phyloP scores from a whole-genome alignment of 92 coral and sea anemone species.

The Meandrina meandrites region DNA sequence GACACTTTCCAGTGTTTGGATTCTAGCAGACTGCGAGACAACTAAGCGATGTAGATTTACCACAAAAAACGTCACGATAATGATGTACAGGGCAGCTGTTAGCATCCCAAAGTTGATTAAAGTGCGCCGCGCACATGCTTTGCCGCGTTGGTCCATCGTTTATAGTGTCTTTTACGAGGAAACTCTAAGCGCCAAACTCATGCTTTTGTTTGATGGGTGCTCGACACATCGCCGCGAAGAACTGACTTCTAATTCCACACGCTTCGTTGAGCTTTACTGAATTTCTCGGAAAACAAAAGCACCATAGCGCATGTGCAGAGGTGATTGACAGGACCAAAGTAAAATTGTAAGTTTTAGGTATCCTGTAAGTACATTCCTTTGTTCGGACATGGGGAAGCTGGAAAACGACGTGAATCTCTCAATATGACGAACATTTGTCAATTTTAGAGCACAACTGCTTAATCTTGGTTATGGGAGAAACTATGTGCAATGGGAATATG shows the following conservation, averaged over 20 bases:
- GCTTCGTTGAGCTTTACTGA: slow-evolving; percentile 33
- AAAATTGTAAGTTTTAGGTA: neutral
- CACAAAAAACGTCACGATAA: slow-evolving; percentile 49
- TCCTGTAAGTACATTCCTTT: neutral
- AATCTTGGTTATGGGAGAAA: neutral
- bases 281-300: slow-evolving; percentile 45
- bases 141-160: slow-evolving; percentile 25
- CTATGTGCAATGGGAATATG: neutral
- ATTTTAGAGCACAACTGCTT: neutral
- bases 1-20: slow-evolving; percentile 68
- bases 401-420: neutral
- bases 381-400: neutral
- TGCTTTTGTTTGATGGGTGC: neutral
- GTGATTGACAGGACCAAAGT: slow-evolving; percentile 27
- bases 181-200: slow-evolving; percentile 25
- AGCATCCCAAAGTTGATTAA: slow-evolving; percentile 16
- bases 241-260: slow-evolving; percentile 13
- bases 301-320: slow-evolving; percentile 37
- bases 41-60: slow-evolving; percentile 50
- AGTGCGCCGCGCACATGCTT: slow-evolving; percentile 37
- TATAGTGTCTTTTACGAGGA: slow-evolving; percentile 14
- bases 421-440: neutral
- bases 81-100: slow-evolving; percentile 46
- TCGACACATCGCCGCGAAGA: slow-evolving; percentile 1
- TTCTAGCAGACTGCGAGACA: slow-evolving; percentile 65